A percentile compares a stretch with the other conserved stretches of the same genome.
Conservation (phyloP, 2,888 invertebrate species). For the Malachius bipustulatus region DNA sequence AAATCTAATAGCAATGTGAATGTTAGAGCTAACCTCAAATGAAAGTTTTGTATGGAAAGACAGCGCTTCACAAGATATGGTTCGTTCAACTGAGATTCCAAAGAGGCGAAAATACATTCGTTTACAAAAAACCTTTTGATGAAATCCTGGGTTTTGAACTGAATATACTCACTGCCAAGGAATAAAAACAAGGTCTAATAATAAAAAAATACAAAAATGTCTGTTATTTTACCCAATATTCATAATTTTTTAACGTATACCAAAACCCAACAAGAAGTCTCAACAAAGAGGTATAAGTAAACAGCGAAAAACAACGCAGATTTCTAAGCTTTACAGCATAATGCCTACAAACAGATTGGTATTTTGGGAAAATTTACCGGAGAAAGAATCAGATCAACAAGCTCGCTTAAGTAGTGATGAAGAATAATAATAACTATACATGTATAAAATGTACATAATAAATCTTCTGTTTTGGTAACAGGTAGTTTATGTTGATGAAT, state of each 20-base stretch:
- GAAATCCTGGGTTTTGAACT: slow-evolving; percentile 3
- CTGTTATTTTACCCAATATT: neutral
- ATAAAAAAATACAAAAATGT: neutral
- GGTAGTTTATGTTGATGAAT: neutral
- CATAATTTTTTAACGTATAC: neutral
- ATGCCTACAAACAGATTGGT: slow-evolving; percentile 1
- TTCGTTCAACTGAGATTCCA: too few species aligned
- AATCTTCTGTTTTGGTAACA: too few species aligned
- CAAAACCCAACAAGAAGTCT: slow-evolving; percentile 3
- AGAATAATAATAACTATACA: neutral
- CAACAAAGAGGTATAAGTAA: slow-evolving; percentile 1
- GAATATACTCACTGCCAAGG: slow-evolving; percentile 2
- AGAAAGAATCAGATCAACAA: neutral
- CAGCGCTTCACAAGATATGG: slow-evolving; percentile 3
- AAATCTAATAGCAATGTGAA: slow-evolving; percentile 5
- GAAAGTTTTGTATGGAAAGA: neutral
- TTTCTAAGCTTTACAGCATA: neutral
- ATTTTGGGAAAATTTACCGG: slow-evolving; percentile 3
- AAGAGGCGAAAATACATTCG: too few species aligned
- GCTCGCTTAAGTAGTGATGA: neutral
- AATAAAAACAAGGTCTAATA: neutral
- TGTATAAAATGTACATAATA: too few species aligned
- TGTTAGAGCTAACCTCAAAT: slow-evolving; percentile 3
- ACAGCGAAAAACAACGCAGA: slow-evolving; percentile 2
- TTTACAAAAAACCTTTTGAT: slow-evolving; percentile 1